Conservation (phyloP, 53 echinoderm and acorn worm species). For the Henricia sp. region DNA sequence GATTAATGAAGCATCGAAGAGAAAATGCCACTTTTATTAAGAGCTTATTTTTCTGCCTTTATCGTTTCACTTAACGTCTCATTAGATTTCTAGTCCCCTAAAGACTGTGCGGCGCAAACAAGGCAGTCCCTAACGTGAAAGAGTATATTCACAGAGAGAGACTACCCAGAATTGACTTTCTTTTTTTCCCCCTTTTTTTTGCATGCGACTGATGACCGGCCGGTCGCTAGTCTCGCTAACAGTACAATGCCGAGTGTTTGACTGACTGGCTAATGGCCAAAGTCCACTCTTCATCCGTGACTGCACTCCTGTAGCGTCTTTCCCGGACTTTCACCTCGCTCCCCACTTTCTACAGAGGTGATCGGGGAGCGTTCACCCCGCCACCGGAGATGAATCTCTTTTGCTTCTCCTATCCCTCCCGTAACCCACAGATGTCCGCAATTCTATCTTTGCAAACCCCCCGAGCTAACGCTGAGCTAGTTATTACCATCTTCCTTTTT, state of each 20-base stretch:
- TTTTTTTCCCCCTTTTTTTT: no score
- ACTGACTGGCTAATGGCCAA: conserved; percentile 33
- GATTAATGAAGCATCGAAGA: conserved; percentile 1
- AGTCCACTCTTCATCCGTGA: conserved; percentile 44
- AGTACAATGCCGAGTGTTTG: no score
- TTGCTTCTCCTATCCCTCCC: conserved; percentile 13
- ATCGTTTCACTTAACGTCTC: conserved; percentile 17
- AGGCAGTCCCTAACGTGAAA: not conserved
- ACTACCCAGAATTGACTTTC: conserved; percentile 46
- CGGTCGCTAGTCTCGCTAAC: conserved; percentile 42
- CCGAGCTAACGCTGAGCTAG: conserved; percentile 54
- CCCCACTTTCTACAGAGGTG: conserved; percentile 54
- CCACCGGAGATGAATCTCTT: conserved; percentile 40
- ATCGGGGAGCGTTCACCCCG: conserved; percentile 53
- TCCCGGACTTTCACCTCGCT: conserved; percentile 54
- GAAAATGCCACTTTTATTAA: not conserved
- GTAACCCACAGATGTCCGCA: conserved; percentile 55
- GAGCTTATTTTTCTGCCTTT: conserved; percentile 15
- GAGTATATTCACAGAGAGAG: conserved; percentile 8
- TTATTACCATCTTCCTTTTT: not conserved
- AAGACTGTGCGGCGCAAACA: not conserved
- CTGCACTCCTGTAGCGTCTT: conserved; percentile 47
- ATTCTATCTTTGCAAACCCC: conserved; percentile 64
- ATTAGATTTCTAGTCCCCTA: conserved; percentile 14
- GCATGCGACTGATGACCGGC: conserved; percentile 38